Evolutionary conservation across 1,140 invertebrate genomes (phyloP), one percentile per base, ranked within the genome.

Genomic region (Elymnias hypermnestra): DNA sequence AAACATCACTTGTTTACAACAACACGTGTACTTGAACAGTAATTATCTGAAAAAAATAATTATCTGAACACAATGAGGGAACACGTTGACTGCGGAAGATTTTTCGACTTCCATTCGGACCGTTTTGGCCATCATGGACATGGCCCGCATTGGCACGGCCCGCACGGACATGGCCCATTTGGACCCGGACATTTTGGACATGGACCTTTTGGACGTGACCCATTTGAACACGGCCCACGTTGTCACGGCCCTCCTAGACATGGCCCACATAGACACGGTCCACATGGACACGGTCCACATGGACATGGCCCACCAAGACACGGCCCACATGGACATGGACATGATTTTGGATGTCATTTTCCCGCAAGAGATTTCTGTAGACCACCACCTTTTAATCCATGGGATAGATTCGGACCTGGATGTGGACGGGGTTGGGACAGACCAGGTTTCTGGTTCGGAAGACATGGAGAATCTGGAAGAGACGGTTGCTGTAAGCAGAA

Each of bases 251-350:
- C 3, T 3, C 23, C n/a, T 18, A 25, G 9, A 7, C 22, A 44
- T 26, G 21, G 42, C 2, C 42, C 21, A 5, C 42, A 18, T 12
- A 12, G 13, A 3, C 31, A 36, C 18, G 29, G 4, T 2, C 31
- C 14, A 2, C 19, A 40, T 10, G 13, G 21, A 7, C 37, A 40
- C 22, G 21, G 21, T 2, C 31, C 18, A 10, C 26, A 26, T 26
- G 9, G 42, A 26, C 31, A 42, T 21, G n/a, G 13, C 1, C 35
- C 22, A 5, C 35, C 5, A 5, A 5, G 8, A 5, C 21, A 29
- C n/a, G 43, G 41, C 1, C 26, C 37, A 9, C 36, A 22, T 15
- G 28, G 28, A 13, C 40, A n/a, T n/a, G n/a, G n/a, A n/a, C n/a
- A n/a, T n/a, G n/a, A 1, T 0, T 36, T 15, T 19, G 33, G 36